phyloP scores from a whole-genome alignment of 2,113 vertebrate genomes.

The Pteruthius melanotis region DNA sequence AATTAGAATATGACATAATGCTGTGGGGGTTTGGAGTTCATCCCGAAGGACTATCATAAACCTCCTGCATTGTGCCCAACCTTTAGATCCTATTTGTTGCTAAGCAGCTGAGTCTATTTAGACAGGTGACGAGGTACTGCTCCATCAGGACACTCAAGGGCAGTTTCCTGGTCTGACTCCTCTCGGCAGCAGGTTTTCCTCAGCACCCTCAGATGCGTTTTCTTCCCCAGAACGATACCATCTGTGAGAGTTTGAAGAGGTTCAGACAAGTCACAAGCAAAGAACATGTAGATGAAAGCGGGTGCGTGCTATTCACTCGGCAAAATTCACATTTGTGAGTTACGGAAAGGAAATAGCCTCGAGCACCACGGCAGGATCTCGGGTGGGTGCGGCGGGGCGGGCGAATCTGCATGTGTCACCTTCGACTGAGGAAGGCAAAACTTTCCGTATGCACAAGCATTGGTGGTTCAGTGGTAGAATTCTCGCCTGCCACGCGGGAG shows the following conservation, averaged over 20 bases:
- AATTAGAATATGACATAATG: not conserved
- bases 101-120: not conserved
- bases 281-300: not conserved
- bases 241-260: not conserved
- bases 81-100: slow-evolving; percentile 1
- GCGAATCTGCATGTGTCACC: accelerated
- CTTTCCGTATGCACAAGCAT: no score
- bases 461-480: slow-evolving; percentile 68
- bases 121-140: not conserved
- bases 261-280: no score
- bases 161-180: not conserved
- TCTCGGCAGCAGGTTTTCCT: not conserved
- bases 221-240: not conserved
- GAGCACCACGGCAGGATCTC: accelerated
- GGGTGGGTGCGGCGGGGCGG: accelerated
- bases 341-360: not conserved
- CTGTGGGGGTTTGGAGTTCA: not conserved
- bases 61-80: not conserved
- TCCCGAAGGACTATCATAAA: not conserved
- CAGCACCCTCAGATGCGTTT: accelerated
- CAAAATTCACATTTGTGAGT: not conserved
- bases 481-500: slow-evolving; percentile 62
- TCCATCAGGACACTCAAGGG: not conserved
- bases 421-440: accelerated
- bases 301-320: not conserved